These are phyloP conservation scores for Muscidifurax raptorellus DNA, from an alignment of 1,140 invertebrate species.

Conservation along the genomic window DNA sequence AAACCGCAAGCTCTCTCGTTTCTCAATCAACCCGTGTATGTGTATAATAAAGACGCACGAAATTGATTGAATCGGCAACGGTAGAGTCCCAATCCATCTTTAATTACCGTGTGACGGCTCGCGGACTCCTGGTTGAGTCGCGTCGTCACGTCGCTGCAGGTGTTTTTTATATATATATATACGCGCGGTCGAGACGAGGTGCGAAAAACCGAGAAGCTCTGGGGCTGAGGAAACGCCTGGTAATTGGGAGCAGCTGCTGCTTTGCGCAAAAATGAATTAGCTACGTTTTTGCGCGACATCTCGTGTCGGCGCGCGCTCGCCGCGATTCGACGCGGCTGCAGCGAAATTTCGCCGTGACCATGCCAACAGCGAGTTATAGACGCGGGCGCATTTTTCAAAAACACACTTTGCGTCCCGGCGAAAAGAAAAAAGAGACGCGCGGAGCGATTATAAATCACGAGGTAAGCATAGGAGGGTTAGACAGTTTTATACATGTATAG, in stretches of 20 bases:
- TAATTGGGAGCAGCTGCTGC: conserved; percentile 62
- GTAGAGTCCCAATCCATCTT: conserved; percentile 47
- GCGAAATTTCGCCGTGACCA: not conserved
- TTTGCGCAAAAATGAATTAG: conserved; percentile 64
- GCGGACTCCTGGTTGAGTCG: no score
- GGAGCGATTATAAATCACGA: conserved; percentile 30
- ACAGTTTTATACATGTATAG: no score
- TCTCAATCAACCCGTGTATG: no score
- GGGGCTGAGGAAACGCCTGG: not conserved
- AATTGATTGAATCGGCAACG: not conserved
- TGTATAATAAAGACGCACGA: not conserved
- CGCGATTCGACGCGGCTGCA: conserved; percentile 6
- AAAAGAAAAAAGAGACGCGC: not conserved
- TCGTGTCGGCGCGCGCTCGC: not conserved
- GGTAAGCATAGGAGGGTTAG: not conserved
- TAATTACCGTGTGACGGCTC: conserved; percentile 33
- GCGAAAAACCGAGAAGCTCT: conserved; percentile 54
- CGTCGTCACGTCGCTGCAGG: conserved; percentile 47
- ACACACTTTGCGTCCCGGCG: conserved; percentile 61
- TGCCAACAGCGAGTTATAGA: not conserved
- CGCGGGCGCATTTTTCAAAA: conserved; percentile 68
- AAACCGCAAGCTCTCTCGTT: not conserved
- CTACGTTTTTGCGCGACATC: conserved; percentile 52
- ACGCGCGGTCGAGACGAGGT: conserved; percentile 33
- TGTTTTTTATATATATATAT: no score